phyloP scores from a whole-genome alignment of 1,140 invertebrate species.

The Paraescarpia echinospica region DNA sequence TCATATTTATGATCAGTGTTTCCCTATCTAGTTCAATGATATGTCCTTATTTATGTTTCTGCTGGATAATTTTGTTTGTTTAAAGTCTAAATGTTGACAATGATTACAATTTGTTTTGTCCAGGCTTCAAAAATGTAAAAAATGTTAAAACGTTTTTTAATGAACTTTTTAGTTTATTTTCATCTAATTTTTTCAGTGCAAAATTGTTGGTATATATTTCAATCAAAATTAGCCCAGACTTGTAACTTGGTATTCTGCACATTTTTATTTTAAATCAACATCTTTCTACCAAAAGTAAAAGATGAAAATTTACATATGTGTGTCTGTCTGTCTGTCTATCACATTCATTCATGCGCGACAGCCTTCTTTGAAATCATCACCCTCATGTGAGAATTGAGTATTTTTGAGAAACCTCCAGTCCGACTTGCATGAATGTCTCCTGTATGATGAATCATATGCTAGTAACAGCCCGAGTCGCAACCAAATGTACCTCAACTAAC shows the following conservation, averaged over 20 bases:
- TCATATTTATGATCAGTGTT: not conserved
- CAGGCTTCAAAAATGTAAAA: too few relatives aligned
- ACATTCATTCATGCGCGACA: not conserved
- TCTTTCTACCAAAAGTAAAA: not conserved
- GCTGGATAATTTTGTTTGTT: too few relatives aligned
- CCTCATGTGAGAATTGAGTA: not conserved
- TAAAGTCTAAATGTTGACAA: not conserved
- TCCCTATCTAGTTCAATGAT: not conserved
- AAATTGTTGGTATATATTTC: too few relatives aligned
- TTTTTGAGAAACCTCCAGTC: not conserved
- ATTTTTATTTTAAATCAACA: not conserved
- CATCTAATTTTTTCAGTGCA: too few relatives aligned
- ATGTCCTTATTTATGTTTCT: not conserved
- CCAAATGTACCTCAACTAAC: not conserved
- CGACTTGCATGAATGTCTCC: not conserved
- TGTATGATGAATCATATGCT: not conserved
- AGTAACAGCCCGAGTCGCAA: not conserved
- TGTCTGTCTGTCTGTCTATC: not conserved
- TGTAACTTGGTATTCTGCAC: not conserved
- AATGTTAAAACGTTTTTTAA: too few relatives aligned
- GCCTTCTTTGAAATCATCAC: not conserved
- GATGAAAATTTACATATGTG: not conserved
- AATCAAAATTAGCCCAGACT: not conserved
- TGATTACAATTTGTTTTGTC: not conserved
- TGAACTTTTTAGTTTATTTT: too few relatives aligned